These are phyloP conservation scores for Puma concolor DNA, from an alignment of 2,113 vertebrate species.

Conservation along the genomic window DNA sequence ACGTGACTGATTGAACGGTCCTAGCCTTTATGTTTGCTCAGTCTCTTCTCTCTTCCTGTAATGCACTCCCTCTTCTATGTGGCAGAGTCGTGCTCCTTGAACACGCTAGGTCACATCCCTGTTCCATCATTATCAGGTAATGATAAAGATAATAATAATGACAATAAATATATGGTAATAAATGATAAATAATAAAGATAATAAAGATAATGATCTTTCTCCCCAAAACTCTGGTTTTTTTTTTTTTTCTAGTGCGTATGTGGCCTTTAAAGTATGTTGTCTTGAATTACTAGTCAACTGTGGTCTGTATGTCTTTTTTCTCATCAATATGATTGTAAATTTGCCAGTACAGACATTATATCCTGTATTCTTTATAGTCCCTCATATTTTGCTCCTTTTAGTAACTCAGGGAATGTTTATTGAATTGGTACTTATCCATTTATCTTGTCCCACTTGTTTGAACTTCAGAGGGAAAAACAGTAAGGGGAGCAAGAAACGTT, in stretches of 20 bases:
- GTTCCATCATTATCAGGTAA: not conserved
- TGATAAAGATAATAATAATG: too few species aligned
- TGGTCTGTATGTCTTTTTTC: not conserved
- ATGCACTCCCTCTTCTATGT: accelerated
- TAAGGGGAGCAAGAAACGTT: not conserved
- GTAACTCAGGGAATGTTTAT: not conserved
- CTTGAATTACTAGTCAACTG: not conserved
- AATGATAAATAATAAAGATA: too few species aligned
- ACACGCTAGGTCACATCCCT: not conserved
- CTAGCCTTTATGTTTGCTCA: not conserved
- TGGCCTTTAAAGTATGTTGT: not conserved
- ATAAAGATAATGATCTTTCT: not conserved
- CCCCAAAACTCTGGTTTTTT: not conserved
- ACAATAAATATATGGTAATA: too few species aligned
- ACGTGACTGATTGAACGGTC: accelerated
- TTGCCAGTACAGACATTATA: not conserved
- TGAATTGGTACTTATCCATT: not conserved
- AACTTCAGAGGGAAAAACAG: not conserved
- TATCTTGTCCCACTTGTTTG: not conserved
- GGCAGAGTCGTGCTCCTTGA: not conserved
- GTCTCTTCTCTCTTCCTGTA: not conserved
- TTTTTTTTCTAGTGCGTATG: not conserved
- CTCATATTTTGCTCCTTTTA: not conserved
- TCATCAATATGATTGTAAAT: not conserved
- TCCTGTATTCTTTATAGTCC: not conserved